Conservation (phyloP, 2,888 invertebrate genomes). For the Gonocerus acuteangulatus region DNA sequence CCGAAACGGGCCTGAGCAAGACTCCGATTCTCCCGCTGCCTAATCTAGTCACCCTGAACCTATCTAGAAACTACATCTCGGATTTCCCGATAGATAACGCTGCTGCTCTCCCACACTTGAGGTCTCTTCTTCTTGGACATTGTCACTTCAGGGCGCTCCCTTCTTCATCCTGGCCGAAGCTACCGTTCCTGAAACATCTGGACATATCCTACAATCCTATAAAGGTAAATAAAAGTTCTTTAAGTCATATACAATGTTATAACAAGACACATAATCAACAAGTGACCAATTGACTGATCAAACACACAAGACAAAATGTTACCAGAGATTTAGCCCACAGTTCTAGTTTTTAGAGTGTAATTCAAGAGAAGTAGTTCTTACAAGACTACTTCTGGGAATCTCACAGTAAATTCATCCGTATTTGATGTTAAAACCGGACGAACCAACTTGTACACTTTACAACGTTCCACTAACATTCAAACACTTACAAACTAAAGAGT, state of each 20-base stretch:
- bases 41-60: slow-evolving; percentile 68
- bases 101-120: slow-evolving; percentile 51
- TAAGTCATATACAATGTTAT: neutral
- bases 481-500: no score
- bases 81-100: slow-evolving; percentile 62
- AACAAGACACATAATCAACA: no score
- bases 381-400: no score
- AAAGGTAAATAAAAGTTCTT: slow-evolving; percentile 45
- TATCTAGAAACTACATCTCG: slow-evolving; percentile 68
- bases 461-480: no score
- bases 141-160: slow-evolving; percentile 70
- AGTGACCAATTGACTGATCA: no score
- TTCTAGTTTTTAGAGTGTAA: no score
- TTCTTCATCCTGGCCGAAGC: slow-evolving; percentile 63
- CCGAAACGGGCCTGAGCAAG: slow-evolving; percentile 65
- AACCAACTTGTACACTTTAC: no score
- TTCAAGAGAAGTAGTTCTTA: no score
- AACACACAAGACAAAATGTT: no score
- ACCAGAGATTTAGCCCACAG: no score
- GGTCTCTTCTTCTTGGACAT: slow-evolving; percentile 65
- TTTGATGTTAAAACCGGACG: no score
- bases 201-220: slow-evolving; percentile 79
- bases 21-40: slow-evolving; percentile 68
- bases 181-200: slow-evolving; percentile 63
- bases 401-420: no score